Conservation (phyloP, 2,888 invertebrate genomes). For the Andrena chrysosceles region DNA sequence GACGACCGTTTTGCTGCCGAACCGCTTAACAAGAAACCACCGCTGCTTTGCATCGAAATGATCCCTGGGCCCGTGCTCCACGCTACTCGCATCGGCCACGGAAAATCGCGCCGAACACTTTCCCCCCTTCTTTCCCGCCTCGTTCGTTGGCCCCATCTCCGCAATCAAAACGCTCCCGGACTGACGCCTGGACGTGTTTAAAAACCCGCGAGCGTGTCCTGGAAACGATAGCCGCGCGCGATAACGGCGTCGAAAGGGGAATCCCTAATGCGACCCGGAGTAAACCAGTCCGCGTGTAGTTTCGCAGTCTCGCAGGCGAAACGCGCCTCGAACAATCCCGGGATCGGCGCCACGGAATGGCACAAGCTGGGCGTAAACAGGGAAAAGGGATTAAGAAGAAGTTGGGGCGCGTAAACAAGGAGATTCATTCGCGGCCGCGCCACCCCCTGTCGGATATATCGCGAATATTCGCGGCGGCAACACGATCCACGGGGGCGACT, state of each 20-base stretch:
- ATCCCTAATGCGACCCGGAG: not conserved
- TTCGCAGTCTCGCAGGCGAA: not conserved
- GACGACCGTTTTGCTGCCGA: slow-evolving; percentile 12
- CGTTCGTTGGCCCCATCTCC: not conserved
- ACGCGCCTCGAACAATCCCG: not conserved
- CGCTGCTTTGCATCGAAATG: slow-evolving; percentile 69
- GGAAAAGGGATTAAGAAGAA: slow-evolving; percentile 51
- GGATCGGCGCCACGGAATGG: not conserved
- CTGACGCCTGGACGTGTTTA: not conserved
- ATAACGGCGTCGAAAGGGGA: slow-evolving; percentile 7
- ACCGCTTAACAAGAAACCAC: slow-evolving; percentile 57
- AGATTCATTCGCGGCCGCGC: slow-evolving; percentile 34
- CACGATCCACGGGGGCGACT: slow-evolving; percentile 18
- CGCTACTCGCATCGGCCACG: slow-evolving; percentile 15
- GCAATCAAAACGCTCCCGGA: no score
- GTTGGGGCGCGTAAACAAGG: slow-evolving; percentile 58
- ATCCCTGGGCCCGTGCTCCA: slow-evolving; percentile 38
- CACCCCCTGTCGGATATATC: not conserved
- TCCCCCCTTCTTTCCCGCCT: not conserved
- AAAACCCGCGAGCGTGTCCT: slow-evolving; percentile 6
- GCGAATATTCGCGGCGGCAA: not conserved
- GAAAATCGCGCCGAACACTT: slow-evolving; percentile 40
- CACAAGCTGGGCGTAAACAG: slow-evolving; percentile 50
- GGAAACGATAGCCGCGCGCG: not conserved
- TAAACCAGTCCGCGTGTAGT: slow-evolving; percentile 8